Evolutionary conservation across 2,113 vertebrate species (phyloP).

Genomic region (crab-eating macaque (Macaca fascicularis)): DNA sequence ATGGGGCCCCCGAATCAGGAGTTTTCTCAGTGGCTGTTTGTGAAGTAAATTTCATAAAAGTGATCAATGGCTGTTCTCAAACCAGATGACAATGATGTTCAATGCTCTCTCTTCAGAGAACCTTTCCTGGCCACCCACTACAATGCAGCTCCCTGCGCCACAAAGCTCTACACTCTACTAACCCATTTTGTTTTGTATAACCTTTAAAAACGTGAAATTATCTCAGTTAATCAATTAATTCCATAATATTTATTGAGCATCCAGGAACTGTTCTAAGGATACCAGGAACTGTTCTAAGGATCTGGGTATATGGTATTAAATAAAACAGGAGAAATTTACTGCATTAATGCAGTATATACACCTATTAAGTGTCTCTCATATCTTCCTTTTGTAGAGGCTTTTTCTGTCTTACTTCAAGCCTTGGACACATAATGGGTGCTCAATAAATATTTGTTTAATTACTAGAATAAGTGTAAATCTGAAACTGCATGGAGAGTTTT

Average conservation of each 20-base stretch:
- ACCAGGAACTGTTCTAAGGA: neutral
- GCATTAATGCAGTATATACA: neutral
- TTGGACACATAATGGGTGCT: neutral
- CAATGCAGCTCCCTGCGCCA: neutral
- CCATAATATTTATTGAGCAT: neutral
- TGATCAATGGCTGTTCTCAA: neutral
- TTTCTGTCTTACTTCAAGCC: neutral
- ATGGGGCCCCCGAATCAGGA: neutral
- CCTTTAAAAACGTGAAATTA: neutral
- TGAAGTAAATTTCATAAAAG: neutral
- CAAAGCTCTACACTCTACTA: neutral
- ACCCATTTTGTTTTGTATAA: neutral
- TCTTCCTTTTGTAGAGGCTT: neutral
- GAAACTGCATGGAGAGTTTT: neutral
- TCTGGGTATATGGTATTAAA: neutral
- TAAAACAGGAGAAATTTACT: neutral
- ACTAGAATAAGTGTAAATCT: neutral
- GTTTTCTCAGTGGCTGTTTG: neutral
- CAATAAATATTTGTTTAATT: neutral
- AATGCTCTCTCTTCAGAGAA: neutral
- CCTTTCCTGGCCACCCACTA: neutral
- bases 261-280: neutral
- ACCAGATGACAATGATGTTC: neutral
- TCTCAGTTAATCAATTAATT: slow-evolving; percentile 10
- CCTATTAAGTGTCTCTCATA: neutral